Percentiles rank a stretch among this genome's conserved stretches.
These are phyloP conservation scores for Synodontis membranacea DNA, from an alignment of 2,113 vertebrate genomes.

Conservation along the genomic window DNA sequence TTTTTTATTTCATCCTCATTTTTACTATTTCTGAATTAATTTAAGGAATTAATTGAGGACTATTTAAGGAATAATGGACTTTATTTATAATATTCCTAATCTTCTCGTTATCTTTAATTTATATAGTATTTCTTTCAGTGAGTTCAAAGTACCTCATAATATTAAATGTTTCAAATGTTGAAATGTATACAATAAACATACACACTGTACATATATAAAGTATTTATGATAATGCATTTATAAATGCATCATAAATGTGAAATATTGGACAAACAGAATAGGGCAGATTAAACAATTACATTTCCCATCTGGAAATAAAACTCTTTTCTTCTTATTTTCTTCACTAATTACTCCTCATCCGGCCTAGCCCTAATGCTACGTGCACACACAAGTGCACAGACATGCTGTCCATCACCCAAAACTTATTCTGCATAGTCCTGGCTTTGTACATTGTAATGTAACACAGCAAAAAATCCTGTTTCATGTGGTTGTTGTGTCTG, in stretches of 20 bases:
- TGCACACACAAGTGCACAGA: background rate
- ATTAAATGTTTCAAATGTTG: background rate
- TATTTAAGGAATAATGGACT: background rate
- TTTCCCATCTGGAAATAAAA: background rate
- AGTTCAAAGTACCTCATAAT: background rate
- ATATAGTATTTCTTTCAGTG: background rate
- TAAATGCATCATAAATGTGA: no score
- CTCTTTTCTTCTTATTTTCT: background rate
- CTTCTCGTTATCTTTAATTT: background rate
- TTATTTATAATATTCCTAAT: background rate
- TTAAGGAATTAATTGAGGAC: no score
- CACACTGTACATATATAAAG: background rate
- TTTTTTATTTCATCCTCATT: background rate
- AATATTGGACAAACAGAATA: background rate
- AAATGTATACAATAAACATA: background rate
- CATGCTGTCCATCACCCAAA: conserved; percentile 47
- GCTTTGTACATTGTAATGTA: conserved; percentile 25
- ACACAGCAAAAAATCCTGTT: conserved; percentile 23
- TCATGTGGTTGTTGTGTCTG: conserved; percentile 48
- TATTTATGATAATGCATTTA: no score
- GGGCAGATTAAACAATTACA: background rate
- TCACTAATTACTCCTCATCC: background rate
- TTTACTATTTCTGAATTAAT: background rate
- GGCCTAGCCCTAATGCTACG: background rate
- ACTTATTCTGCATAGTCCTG: conserved; percentile 28